Evolutionary conservation across 1,140 invertebrate genomes (phyloP), one percentile per base, ranked within the genome.

Genomic region (Temnothorax curvispinosus): DNA sequence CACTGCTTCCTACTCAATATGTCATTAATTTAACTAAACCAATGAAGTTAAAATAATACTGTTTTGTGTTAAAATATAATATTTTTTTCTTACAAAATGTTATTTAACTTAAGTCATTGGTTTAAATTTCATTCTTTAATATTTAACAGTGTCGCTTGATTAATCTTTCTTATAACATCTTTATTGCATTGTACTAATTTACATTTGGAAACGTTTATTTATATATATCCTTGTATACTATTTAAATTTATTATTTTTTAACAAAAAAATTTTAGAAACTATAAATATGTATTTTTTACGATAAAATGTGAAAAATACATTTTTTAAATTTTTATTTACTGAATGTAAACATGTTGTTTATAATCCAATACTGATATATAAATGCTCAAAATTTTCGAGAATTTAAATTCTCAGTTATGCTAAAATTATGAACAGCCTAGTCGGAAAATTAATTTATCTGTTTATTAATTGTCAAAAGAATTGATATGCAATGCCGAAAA

Each of bases 221-320:
- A 27, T 27, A 27, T 27, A 75, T 7, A 75, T 76, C 27, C 41
- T 58, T 6, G 0, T 6, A 15, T 13, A 27, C 4, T 0, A 18
- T n/a, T 64, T 2, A 4, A 78, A 64, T 50, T 47, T 47, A 50
- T 64, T 32, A 32, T 32, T 50, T 77, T 27, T 18, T 62, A 52
- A 62, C 6, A n/a, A n/a, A 47, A 44, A 60, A 3, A 5, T 77
- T 60, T 60, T 62, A 8, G 11, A 60, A 58, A 8, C 58, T 76
- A 58, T 54, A 35, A 74, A 56, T n/a, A 54, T 54, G 35, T 38
- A 74, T 56, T 56, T 74, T 54, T 65, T 41, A 69, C 9, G n/a
- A 15, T 69, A 15, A 47, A 69, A 47, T 27, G 0, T n/a, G 5
- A 41, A 11, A 41, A 41, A 60, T 18, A 13, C 21, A n/a, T 58